Base-by-base conservation (phyloP, 1,140 invertebrate genomes). In the Ericerus pela region DNA sequence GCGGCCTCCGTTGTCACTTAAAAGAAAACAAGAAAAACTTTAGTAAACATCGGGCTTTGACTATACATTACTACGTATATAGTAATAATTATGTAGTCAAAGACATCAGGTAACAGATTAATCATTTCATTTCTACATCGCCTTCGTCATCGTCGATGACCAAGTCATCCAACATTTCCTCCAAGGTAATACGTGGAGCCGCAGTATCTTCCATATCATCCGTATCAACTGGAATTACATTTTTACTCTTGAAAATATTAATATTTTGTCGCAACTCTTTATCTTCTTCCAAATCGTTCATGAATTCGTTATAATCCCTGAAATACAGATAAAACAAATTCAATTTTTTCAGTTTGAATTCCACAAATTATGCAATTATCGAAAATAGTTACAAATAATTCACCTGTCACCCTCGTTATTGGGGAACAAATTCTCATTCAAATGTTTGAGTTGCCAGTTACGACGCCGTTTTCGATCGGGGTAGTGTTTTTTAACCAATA, bases 201-300 rank as follows among this genome's bases (percentile, higher is more conserved):
- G 74, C 79, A 2, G 80, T 79, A 66, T 85, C 82, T 36, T 79
- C 76, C 38, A 80, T 73, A 41, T 78, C 75, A 64, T 85, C 79
- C 26, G 72, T 67, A 66, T 88, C 82, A 29, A 85, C 77, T 8
- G 58, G 27, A 26, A 69, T 68, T 0, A 41, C 37, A 53, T 58
- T 29, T 14, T 31, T 36, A 53, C 55, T 51, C 66, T 82, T 83
- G 70, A 92, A 99, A 56, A 99, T 95, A 66, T 97, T 96, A 31
- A 99, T 77, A 67, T 95, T 85, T 64, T 88, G 81, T 59, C 96
- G 78, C 56, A 92, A 75, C 28, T 79, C 78, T 20, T 79, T 79
- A 72, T 99, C 93, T 72, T 99, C 95, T 70, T 99, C 96, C 51
- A 99, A 70, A 67, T 99, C 96, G 64, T 98, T 89, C 68, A 98